Evolutionary conservation across 2,888 invertebrate genomes (phyloP).

Genomic region (Yponomeuta sedellus): DNA sequence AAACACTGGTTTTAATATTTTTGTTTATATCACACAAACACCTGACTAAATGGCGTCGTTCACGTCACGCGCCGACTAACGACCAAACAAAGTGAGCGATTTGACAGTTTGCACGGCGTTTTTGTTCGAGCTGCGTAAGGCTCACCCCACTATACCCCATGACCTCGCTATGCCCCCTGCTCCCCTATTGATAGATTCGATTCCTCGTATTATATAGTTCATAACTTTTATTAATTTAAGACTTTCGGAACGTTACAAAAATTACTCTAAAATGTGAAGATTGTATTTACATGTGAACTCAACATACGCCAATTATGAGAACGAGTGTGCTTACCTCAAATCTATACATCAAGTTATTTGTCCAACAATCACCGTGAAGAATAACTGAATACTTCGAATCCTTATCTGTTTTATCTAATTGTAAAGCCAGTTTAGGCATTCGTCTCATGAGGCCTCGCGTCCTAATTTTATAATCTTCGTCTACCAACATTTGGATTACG

Average conservation of each 20-base stretch:
- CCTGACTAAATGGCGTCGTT: too few relatives aligned
- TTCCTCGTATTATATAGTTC: too few relatives aligned
- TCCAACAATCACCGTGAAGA: slow-evolving; percentile 16
- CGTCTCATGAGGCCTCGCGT: not conserved
- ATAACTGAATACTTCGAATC: not conserved
- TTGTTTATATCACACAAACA: too few relatives aligned
- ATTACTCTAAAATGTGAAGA: not conserved
- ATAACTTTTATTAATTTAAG: too few relatives aligned
- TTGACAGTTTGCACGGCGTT: too few relatives aligned
- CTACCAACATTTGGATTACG: not conserved
- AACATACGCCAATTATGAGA: not conserved
- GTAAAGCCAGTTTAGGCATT: not conserved
- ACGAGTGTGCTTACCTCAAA: slow-evolving; percentile 1
- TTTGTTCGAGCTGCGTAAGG: too few relatives aligned
- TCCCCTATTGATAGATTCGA: too few relatives aligned
- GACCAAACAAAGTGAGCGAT: too few relatives aligned
- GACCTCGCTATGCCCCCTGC: too few relatives aligned
- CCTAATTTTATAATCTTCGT: not conserved
- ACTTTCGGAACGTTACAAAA: not conserved
- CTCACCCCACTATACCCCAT: too few relatives aligned
- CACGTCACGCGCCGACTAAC: too few relatives aligned
- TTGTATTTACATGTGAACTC: not conserved
- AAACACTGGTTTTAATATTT: too few relatives aligned
- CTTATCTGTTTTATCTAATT: not conserved
- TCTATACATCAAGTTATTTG: slow-evolving; percentile 15